A percentile compares a stretch with the other conserved stretches of the same genome.
Conservation (phyloP, 2,797 vertebrate species). For the Pitangus sulphuratus region DNA sequence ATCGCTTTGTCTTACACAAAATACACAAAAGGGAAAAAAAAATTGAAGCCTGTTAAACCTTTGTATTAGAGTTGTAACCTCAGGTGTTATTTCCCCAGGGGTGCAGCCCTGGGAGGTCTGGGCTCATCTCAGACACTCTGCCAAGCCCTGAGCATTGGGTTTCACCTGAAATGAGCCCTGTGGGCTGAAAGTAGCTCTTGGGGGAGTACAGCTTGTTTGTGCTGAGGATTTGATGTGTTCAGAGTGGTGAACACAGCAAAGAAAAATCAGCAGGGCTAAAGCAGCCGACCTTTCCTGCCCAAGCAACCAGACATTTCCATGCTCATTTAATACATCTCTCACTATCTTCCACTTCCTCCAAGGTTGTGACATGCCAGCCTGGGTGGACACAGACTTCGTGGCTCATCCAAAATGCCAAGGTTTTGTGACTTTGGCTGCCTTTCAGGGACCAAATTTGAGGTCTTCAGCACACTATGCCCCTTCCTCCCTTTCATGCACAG, state of each 20-base stretch:
- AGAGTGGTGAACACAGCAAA: not conserved
- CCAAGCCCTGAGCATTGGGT: not conserved
- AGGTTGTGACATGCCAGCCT: not conserved
- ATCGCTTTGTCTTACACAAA: not conserved
- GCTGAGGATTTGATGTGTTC: not conserved
- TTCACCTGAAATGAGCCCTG: not conserved
- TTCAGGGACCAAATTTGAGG: not conserved
- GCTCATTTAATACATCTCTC: not conserved
- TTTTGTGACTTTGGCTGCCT: not conserved
- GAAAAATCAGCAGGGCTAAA: not conserved
- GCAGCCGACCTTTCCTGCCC: not conserved
- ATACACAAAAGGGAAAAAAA: not conserved
- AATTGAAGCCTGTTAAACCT: not conserved
- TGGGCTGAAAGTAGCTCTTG: not conserved
- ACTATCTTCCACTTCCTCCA: not conserved
- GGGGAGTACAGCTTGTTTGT: not conserved
- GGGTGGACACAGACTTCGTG: fast-evolving
- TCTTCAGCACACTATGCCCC: fast-evolving
- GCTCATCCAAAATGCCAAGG: not conserved
- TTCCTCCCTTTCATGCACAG: fast-evolving
- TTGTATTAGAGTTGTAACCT: not conserved
- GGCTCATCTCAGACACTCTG: not conserved
- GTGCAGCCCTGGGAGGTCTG: not conserved
- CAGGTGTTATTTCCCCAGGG: not conserved
- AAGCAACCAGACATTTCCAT: not conserved